phyloP scores from a whole-genome alignment of 2,113 vertebrate genomes.

The Abramis brama region DNA sequence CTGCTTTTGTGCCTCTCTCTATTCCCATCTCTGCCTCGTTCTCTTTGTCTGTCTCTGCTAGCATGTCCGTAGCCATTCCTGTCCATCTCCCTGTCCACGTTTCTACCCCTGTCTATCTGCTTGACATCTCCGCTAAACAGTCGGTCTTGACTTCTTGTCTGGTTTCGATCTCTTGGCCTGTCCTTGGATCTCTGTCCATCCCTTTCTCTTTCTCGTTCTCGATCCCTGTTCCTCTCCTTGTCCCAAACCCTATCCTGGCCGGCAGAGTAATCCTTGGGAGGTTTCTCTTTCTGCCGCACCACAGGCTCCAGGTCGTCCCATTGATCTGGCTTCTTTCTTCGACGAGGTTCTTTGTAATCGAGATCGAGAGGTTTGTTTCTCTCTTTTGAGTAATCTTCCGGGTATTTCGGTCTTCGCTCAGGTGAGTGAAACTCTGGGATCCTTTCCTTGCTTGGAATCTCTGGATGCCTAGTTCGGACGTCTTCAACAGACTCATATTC shows the following conservation, averaged over 20 bases:
- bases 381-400: constrained; percentile 37
- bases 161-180: constrained; percentile 24
- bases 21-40: constrained; percentile 46
- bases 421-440: constrained; percentile 59
- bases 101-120: constrained; percentile 20
- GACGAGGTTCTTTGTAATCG: constrained; percentile 22
- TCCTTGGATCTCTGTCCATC: constrained; percentile 46
- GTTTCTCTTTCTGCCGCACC: constrained; percentile 68
- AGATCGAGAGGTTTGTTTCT: not conserved
- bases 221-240: constrained; percentile 44
- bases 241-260: constrained; percentile 67
- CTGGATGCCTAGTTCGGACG: constrained; percentile 56
- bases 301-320: constrained; percentile 62
- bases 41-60: constrained; percentile 26
- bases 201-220: constrained; percentile 53
- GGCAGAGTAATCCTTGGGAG: constrained; percentile 57
- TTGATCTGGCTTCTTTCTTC: not conserved
- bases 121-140: not conserved
- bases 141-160: constrained; percentile 52
- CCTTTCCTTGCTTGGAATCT: constrained; percentile 58
- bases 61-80: not conserved
- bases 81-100: constrained; percentile 12
- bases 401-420: constrained; percentile 54
- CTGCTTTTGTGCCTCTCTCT: constrained; percentile 60
- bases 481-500: constrained; percentile 62